Percentiles rank a stretch among this genome's conserved stretches.
Evolutionary conservation across 2,797 vertebrate genomes (phyloP).

Genomic region (Protosalanx chinensis): DNA sequence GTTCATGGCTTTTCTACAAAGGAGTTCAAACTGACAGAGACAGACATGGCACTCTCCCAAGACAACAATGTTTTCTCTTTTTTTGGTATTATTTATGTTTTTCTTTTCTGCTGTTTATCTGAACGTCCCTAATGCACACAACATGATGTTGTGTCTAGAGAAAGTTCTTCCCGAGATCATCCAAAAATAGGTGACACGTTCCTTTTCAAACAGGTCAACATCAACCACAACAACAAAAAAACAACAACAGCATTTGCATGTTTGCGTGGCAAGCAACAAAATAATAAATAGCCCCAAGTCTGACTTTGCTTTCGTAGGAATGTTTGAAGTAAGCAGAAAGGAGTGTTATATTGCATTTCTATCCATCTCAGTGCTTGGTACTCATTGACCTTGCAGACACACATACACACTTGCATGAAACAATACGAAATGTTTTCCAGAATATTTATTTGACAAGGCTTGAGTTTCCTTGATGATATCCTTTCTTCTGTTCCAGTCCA

Average conservation of each 20-base stretch:
- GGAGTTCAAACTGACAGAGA: constrained; percentile 51
- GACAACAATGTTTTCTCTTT: constrained; percentile 57
- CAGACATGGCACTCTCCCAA: constrained; percentile 54
- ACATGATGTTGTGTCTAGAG: constrained; percentile 24
- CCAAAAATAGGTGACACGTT: constrained; percentile 39
- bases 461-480: constrained; percentile 32
- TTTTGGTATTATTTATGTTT: constrained; percentile 39
- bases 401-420: constrained; percentile 44
- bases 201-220: constrained; percentile 52
- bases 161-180: constrained; percentile 33
- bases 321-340: constrained; percentile 70
- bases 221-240: constrained; percentile 44
- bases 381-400: constrained; percentile 53
- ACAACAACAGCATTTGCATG: constrained; percentile 29
- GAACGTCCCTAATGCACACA: constrained; percentile 26
- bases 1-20: constrained; percentile 75
- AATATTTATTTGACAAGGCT: constrained; percentile 37
- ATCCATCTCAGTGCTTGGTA: constrained; percentile 65
- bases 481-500: constrained; percentile 59
- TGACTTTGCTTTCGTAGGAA: constrained; percentile 60
- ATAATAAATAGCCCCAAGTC: constrained; percentile 44
- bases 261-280: constrained; percentile 66
- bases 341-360: constrained; percentile 59
- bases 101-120: constrained; percentile 5
- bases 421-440: constrained; percentile 57